Conservation (phyloP, 2,113 vertebrate species). For the Bolborhynchus lineola region DNA sequence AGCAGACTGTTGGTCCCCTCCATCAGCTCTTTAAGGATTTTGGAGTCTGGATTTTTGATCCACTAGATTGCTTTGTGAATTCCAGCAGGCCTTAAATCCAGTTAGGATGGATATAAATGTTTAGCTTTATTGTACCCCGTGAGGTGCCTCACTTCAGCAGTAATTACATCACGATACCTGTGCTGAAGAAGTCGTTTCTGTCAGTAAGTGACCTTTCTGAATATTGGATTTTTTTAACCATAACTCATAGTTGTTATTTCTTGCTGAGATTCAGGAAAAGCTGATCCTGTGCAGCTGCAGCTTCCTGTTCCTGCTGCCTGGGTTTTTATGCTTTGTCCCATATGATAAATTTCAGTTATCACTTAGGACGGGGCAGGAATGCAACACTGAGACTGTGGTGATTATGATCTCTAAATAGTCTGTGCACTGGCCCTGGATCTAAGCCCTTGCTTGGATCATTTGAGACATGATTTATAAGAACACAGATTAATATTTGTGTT, state of each 20-base stretch:
- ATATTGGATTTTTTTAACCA: slow-evolving; percentile 14
- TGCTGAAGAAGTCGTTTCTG: slow-evolving; percentile 17
- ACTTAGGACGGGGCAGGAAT: slow-evolving; percentile 38
- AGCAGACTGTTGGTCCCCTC: not conserved
- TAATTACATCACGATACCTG: slow-evolving; percentile 15
- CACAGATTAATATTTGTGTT: not conserved
- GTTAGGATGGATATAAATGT: not conserved
- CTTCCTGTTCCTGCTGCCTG: slow-evolving; percentile 35
- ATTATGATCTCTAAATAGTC: slow-evolving; percentile 31
- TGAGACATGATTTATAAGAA: slow-evolving; percentile 12
- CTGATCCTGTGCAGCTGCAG: slow-evolving; percentile 39
- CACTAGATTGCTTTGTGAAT: not conserved
- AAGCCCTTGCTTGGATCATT: not conserved
- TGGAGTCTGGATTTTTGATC: not conserved
- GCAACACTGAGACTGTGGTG: not conserved
- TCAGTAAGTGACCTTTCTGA: slow-evolving; percentile 42
- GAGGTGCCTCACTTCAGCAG: not conserved
- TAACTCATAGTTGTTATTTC: slow-evolving; percentile 49
- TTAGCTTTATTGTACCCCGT: not conserved
- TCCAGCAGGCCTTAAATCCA: not conserved
- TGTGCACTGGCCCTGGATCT: slow-evolving; percentile 25
- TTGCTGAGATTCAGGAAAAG: slow-evolving; percentile 15
- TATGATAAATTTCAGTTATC: slow-evolving; percentile 36
- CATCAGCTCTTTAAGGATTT: not conserved
- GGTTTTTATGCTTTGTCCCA: not conserved